Conservation (phyloP, 1,140 invertebrate species). For the Watersipora subatra region DNA sequence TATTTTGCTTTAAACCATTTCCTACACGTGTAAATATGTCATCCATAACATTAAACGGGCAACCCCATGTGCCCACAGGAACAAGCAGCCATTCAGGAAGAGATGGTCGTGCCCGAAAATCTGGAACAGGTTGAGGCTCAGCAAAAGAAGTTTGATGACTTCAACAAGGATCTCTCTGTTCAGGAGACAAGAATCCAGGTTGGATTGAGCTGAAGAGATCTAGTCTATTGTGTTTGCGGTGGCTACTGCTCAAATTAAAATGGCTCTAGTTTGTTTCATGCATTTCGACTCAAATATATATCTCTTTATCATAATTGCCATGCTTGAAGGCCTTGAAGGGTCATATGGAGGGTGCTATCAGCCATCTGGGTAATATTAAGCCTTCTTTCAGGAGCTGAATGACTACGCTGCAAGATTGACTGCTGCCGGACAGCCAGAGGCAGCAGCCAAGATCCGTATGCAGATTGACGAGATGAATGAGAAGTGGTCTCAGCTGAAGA, state of each 20-base stretch:
- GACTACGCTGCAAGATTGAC: slow-evolving; percentile 69
- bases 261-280: no score
- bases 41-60: no score
- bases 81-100: slow-evolving; percentile 66
- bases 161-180: slow-evolving; percentile 52
- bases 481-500: slow-evolving; percentile 3
- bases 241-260: no score
- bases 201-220: no score
- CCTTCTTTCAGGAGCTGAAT: slow-evolving; percentile 42
- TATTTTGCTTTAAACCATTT: no score
- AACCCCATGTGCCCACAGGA: no score
- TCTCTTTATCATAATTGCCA: no score
- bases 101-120: slow-evolving; percentile 53
- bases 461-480: slow-evolving; percentile 61
- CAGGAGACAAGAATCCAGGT: slow-evolving; percentile 46
- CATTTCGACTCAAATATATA: no score
- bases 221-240: no score
- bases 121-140: slow-evolving; percentile 92
- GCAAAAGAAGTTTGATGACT: slow-evolving; percentile 99
- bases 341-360: no score
- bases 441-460: slow-evolving; percentile 91
- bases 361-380: no score
- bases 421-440: slow-evolving; percentile 91
- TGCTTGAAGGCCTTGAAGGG: slow-evolving; percentile 95
- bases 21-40: no score